A percentile compares a stretch with the other conserved stretches of the same genome.
These are phyloP conservation scores for Ophiothrix spiculata DNA, from an alignment of 35 echinoderm and acorn worm species.

Conservation along the genomic window DNA sequence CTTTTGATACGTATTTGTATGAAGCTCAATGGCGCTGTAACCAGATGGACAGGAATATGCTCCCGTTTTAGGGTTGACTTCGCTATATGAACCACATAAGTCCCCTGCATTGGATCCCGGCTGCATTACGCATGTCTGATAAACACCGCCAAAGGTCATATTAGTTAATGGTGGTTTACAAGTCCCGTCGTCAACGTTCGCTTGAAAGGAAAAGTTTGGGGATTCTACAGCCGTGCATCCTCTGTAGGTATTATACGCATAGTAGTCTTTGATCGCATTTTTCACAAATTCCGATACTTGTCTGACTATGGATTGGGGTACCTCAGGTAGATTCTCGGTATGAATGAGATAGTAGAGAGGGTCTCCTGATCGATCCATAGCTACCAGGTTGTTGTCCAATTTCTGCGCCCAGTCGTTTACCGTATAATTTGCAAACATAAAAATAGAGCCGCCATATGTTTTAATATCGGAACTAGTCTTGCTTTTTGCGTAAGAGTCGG, in stretches of 20 bases:
- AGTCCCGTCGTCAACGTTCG: slow-evolving; percentile 24
- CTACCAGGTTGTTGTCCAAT: slow-evolving; percentile 34
- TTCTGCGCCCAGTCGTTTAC: slow-evolving; percentile 19
- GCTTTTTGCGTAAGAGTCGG: slow-evolving; percentile 12
- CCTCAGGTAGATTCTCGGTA: slow-evolving; percentile 5
- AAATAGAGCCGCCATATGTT: no score
- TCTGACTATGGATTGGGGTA: slow-evolving; percentile 1
- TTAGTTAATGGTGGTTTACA: slow-evolving; percentile 12
- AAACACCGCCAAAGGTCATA: no score
- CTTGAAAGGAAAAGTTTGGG: slow-evolving; percentile 24
- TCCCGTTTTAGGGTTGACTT: slow-evolving; percentile 1
- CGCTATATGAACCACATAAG: slow-evolving; percentile 3
- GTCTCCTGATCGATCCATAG: no score
- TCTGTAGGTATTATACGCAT: slow-evolving; percentile 12
- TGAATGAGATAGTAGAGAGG: no score
- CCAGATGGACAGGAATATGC: no score
- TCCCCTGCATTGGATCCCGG: not conserved
- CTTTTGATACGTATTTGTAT: no score
- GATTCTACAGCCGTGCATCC: slow-evolving; percentile 18
- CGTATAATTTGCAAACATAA: no score
- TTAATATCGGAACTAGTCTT: slow-evolving; percentile 10
- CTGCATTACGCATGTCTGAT: no score
- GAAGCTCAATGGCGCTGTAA: no score
- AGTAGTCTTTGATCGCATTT: slow-evolving; percentile 22
- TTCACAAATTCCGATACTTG: slow-evolving; percentile 2